Percentiles rank a stretch among this genome's conserved stretches.
Evolutionary conservation across 2,888 invertebrate genomes (phyloP).

Genomic region (Pachliopta kotzebuea): DNA sequence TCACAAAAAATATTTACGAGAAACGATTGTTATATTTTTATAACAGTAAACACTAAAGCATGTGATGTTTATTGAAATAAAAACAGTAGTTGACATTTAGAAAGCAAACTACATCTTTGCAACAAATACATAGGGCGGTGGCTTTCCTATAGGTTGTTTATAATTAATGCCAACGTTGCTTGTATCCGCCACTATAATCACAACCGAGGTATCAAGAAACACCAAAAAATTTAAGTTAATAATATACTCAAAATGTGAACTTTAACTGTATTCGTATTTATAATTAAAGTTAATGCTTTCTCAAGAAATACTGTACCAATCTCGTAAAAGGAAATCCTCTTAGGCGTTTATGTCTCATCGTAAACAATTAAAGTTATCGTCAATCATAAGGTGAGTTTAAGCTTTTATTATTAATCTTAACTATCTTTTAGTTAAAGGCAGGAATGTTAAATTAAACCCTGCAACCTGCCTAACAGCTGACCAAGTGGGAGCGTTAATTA

Average conservation of each 20-base stretch:
- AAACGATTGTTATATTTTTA: not conserved
- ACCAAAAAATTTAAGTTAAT: too few species aligned
- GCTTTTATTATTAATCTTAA: not conserved
- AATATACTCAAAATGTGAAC: too few species aligned
- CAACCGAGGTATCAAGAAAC: not conserved
- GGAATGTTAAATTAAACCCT: not conserved
- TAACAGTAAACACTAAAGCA: not conserved
- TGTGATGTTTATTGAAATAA: constrained; percentile 2
- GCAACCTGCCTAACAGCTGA: not conserved
- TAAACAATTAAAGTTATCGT: too few species aligned
- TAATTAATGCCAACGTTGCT: constrained; percentile 6
- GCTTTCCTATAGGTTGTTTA: not conserved
- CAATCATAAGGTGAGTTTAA: not conserved
- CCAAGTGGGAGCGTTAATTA: not conserved
- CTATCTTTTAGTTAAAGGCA: not conserved
- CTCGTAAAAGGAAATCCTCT: too few species aligned
- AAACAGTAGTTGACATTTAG: not conserved
- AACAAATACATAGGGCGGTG: not conserved
- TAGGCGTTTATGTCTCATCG: too few species aligned
- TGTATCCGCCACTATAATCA: not conserved
- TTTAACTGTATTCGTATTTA: too few species aligned
- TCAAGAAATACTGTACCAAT: too few species aligned
- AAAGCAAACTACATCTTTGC: not conserved
- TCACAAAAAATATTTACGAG: not conserved
- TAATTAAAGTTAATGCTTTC: too few species aligned